A percentile compares a stretch with the other conserved stretches of the same genome.
These are phyloP conservation scores for Cryptocheilus praepositus DNA, from an alignment of 2,888 invertebrate species.

Conservation along the genomic window DNA sequence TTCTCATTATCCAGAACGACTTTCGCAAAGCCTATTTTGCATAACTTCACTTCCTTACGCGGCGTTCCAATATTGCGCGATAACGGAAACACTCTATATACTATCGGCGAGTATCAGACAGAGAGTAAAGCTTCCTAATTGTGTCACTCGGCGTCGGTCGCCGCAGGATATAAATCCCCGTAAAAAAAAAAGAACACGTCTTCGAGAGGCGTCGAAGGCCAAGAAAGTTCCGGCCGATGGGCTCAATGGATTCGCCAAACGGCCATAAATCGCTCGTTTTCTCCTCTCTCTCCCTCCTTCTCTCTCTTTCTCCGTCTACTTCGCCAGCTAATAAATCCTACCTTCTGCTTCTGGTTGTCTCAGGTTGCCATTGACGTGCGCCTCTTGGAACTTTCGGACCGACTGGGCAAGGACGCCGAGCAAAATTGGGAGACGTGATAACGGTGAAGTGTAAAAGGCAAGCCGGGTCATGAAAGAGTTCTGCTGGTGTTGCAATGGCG, in stretches of 20 bases:
- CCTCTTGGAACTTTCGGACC: background rate
- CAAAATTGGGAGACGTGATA: no score
- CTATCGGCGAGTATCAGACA: no score
- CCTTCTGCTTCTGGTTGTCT: constrained; percentile 17
- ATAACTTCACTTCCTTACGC: no score
- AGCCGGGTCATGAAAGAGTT: background rate
- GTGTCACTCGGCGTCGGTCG: background rate
- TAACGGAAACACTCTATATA: no score
- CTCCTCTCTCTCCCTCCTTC: background rate
- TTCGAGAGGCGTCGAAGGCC: background rate
- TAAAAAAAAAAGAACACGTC: background rate
- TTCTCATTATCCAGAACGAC: no score
- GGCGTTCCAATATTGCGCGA: no score
- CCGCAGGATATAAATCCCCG: background rate
- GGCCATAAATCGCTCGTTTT: constrained; percentile 34
- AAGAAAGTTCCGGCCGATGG: background rate
- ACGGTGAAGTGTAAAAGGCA: no score
- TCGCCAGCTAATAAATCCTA: constrained; percentile 24
- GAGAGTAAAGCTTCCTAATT: background rate
- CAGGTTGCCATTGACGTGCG: constrained; percentile 28
- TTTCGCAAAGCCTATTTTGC: no score
- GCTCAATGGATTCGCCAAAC: constrained; percentile 25
- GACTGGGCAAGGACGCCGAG: background rate
- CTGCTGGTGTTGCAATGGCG: constrained; percentile 51
- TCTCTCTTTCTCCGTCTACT: background rate